Base-by-base conservation (phyloP, 2,797 vertebrate genomes). In the Anas bahamensis region DNA sequence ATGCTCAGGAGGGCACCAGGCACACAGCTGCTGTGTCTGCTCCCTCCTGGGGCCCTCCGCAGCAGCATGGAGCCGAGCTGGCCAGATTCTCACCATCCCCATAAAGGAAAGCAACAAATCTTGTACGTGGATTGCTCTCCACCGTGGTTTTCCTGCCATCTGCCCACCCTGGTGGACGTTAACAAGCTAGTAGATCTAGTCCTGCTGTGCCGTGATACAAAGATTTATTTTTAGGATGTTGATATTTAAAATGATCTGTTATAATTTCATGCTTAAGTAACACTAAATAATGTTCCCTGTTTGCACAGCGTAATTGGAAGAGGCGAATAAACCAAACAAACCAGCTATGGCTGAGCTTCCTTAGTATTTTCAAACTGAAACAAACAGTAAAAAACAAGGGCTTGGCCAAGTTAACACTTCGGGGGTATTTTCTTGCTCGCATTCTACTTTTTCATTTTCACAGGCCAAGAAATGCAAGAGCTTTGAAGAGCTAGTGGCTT, bases 201-300 rank as follows among this genome's bases (percentile, higher is more conserved):
- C 96, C 91, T 96, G 96, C 94, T 95, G 90, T 94, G 96, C 72
- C 61, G 97, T 96, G 96, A 97, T 97, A 96, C 97, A 97, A 96
- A 90, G 86, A 96, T 96, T 97, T 98, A 97, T 97, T 98, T 98
- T 98, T 98, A 97, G 97, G 93, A 83, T 92, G 80, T 97, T 96
- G 96, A 96, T 98, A 97, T 98, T 98, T 98, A 95, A 97, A 98
- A 97, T 94, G 94, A 97, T 97, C 96, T 95, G 97, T 97, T 98
- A 98, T 96, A 98, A 98, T 98, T 98, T 98, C 97, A 97, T 98
- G 98, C 97, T 98, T 98, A 98, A 98, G 97, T 97, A 97, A 97
- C 97, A 97, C 95, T 96, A 98, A 98, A 98, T 98, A 97, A 97
- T 84, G 88, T 95, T 93, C 95, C 92, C 72, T 97, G 95, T 97